Evolutionary conservation across 53 echinoderm and acorn worm species (phyloP), one percentile per base, ranked within the genome.

Genomic region (Actinopyga echinites): DNA sequence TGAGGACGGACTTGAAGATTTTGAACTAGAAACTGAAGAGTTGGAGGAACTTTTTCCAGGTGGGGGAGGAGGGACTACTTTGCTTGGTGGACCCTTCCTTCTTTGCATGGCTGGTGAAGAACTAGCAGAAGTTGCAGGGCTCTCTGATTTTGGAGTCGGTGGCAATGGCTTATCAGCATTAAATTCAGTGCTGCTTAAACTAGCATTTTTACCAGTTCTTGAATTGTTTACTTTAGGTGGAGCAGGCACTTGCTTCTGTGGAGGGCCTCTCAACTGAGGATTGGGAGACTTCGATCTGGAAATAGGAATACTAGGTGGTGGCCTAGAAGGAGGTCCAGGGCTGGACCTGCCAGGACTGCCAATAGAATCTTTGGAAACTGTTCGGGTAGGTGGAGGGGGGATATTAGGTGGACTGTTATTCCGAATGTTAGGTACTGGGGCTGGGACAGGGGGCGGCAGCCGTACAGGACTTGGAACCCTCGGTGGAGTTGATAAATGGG

Each of bases 301-400:
- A 9, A 33, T 29, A 55, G 78, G 55, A 45, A 26, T 5, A 55
- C 26, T 30, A 55, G 83, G 88, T 32, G 73, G 63, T 22, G 88
- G 88, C 25, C 88, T 83, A 67, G 57, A 79, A 2, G 84, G 84
- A 32, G 79, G 85, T 8, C 75, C 85, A 23, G 85, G 84, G 25
- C 84, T 84, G 34, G 60, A 22, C 10, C 38, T 40, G 21, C 77
- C 56, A 56, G 60, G 10, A 10, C 38, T 40, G 21, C 77, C 56
- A 56, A 30, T n/a, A 19, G 28, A 26, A 20, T 45, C 77, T 54
- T 6, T 77, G 29, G 77, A 77, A 30, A 55, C 31, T 45, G 56
- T 55, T 23, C 55, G 77, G 15, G 57, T 1, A 15, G 71, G 71
- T 44, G 71, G 13, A 40, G 26, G 62, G 0, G 62, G 62, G 21